Base-by-base conservation (phyloP, 2,113 vertebrate species). In the Etheostoma spectabile region DNA sequence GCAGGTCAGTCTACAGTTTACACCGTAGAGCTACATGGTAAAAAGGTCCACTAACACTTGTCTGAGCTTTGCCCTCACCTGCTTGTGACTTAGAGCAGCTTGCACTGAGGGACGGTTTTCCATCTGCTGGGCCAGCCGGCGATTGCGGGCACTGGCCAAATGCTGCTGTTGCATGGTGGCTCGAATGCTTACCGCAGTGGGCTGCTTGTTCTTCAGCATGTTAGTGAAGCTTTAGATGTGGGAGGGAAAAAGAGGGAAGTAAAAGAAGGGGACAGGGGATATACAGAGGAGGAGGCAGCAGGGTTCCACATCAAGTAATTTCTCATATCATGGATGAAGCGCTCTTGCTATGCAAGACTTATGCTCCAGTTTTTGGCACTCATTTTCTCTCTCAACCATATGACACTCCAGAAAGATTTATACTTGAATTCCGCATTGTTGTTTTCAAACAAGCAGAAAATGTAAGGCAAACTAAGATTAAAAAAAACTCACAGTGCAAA, bases 201-300 rank as follows among this genome's bases (percentile, higher is more conserved):
- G 97, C 93, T 97, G 97, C 97, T 99, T 99, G 97, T 99, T 99
- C 98, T 99, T 99, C 98, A 99, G 97, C 98, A 99, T 99, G 95
- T 99, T 99, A 97, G 98, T 99, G 95, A 99, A 99, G 97, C 98
- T 99, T 99, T 94, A 96, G 96, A 96, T 66, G 96, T 96, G 96
- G 96, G 96, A 97, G 96, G 91, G 88, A 81, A 89, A 88, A 84
- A 91, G 86, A 89, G 80, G 89, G 83, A 88, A 88, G 85, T 95
- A 90, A 92, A 95, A 95, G 95, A 94, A 86, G 83, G 88, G 88
- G 90, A 90, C 57, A 92, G 82, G 90, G 91, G 89, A 90, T 68
- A 89, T 64, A 89, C 49, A 91, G 75, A 83, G 81, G 84, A 91
- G 92, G 92, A 92, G 91, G 94, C 91, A 90, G 93, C 89, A 91